phyloP scores from a whole-genome alignment of 2,888 invertebrate genomes.

The Brachylomia viminalis region DNA sequence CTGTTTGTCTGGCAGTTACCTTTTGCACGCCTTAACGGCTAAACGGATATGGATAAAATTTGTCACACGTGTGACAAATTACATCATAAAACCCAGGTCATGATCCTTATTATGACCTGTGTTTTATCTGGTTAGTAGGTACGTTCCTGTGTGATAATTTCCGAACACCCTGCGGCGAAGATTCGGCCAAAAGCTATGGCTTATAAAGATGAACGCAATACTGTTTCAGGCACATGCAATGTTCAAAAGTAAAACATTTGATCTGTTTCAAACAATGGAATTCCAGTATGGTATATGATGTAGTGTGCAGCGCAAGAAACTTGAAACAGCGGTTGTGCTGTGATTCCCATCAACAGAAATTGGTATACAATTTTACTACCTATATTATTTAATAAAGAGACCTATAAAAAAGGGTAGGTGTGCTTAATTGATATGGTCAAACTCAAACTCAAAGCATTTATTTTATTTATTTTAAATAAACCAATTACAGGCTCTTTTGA shows the following conservation, averaged over 20 bases:
- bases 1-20: neutral
- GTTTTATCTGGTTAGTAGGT: neutral
- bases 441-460: too few species aligned
- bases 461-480: too few species aligned
- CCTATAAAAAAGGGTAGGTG: too few species aligned
- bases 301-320: constrained; percentile 79
- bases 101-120: too few species aligned
- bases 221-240: constrained; percentile 53
- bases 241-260: constrained; percentile 69
- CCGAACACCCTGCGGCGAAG: neutral
- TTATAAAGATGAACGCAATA: neutral
- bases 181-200: neutral
- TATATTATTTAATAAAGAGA: neutral
- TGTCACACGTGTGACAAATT: too few species aligned
- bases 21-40: neutral
- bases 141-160: neutral
- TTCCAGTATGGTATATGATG: constrained; percentile 75
- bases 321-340: constrained; percentile 73
- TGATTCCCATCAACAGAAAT: constrained; percentile 76
- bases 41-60: neutral
- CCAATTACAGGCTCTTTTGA: too few species aligned
- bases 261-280: constrained; percentile 86
- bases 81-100: too few species aligned
- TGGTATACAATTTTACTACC: constrained; percentile 64
- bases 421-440: too few species aligned